Evolutionary conservation across 2,888 invertebrate species (phyloP).

Genomic region (Cosmopolites sordidus): DNA sequence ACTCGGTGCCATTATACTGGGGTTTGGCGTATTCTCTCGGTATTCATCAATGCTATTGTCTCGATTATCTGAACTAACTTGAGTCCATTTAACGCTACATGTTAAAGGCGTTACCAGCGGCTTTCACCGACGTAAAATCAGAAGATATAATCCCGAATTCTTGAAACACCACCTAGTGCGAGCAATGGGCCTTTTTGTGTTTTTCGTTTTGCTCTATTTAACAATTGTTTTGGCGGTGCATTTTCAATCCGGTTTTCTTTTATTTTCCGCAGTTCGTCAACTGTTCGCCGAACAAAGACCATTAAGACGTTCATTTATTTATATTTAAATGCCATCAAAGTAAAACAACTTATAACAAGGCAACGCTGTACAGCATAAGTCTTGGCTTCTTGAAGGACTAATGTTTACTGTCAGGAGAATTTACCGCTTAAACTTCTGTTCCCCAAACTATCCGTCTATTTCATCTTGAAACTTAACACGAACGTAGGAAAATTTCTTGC

Average conservation of each 20-base stretch:
- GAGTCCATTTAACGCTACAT: conserved; percentile 45
- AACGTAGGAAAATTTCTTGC: conserved; percentile 4
- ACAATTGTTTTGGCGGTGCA: conserved; percentile 1
- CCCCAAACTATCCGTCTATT: conserved; percentile 11
- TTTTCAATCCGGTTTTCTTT: neutral
- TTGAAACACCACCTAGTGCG: conserved; percentile 35
- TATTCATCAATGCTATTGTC: conserved; percentile 44
- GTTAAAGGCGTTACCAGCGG: conserved; percentile 43
- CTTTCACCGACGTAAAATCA: conserved; percentile 36
- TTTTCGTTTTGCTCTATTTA: conserved; percentile 16
- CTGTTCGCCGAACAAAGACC: neutral
- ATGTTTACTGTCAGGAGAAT: conserved; percentile 39
- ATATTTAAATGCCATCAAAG: conserved; percentile 1
- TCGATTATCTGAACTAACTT: conserved; percentile 44
- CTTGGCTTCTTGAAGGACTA: conserved; percentile 24
- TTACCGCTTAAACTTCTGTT: conserved; percentile 35
- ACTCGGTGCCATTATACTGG: conserved; percentile 31
- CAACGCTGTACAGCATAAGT: conserved; percentile 5
- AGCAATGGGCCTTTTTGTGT: conserved; percentile 24
- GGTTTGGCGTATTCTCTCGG: conserved; percentile 44
- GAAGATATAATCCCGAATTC: conserved; percentile 33
- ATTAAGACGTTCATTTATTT: conserved; percentile 1
- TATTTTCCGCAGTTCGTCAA: neutral
- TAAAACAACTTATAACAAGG: conserved; percentile 2
- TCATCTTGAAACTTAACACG: conserved; percentile 10